Base-by-base conservation (phyloP, 2,888 invertebrate species). In the Atrina japonica region DNA sequence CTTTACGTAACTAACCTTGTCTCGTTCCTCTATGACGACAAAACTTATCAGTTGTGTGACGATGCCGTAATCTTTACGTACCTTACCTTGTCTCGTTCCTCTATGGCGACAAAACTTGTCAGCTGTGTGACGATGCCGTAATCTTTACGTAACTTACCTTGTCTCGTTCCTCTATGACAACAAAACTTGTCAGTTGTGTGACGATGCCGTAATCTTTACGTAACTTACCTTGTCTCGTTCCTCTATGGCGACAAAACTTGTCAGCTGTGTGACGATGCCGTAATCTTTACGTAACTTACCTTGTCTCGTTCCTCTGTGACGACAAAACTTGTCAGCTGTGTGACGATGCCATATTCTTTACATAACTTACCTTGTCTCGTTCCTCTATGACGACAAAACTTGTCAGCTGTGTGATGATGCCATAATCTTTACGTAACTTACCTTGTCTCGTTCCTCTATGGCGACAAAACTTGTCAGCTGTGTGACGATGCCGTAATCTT, bases 311-410 rank as follows among this genome's bases (percentile, higher is more conserved):
- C 86, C 73, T 90, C 90, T 23, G 90, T 82, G 59, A 90, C 90
- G 49, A 90, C 85, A 84, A 90, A 90, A 68, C 90, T 90, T 14
- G 90, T 90, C 69, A 89, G 87, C 81, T 87, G 85, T 5, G 89
- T 90, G 6, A 90, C 88, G 9, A 35, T 18, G 21, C 30, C 0
- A 18, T 41, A 0, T 2, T 41, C 40, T 55, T 18, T 21, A 6
- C 18, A 14, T 16, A 14, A 21, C 47, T 50, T 68, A 88, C 88
- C 86, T 86, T 77, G 23, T 87, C 87, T 68, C 90, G 80, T 70
- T 89, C 86, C 73, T 90, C 90, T 23, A 90, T 82, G 59, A 90
- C 90, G 49, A 90, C 85, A 84, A 90, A 90, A 68, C 90, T 90
- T 14, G 90, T 90, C 69, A 89, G 87, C 81, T 87, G 85, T 5